Base-by-base conservation (phyloP, 37 sponge, comb jelly and placozoan species). In the Tethya wilhelma region DNA sequence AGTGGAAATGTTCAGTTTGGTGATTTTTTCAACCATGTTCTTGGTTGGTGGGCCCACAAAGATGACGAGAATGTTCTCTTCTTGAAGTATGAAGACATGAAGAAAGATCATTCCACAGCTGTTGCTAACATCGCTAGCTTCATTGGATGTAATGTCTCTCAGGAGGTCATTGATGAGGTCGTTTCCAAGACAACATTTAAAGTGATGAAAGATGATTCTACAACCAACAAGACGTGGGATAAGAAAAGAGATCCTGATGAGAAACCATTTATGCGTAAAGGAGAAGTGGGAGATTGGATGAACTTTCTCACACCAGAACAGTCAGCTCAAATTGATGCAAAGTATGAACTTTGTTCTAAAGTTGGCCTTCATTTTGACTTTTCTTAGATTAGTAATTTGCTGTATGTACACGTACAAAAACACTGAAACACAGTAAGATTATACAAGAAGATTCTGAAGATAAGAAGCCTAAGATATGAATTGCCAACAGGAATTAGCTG, bases 11-110 rank as follows among this genome's bases (percentile, higher is more conserved):
- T 82, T 28, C 53, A 41, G 65, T 88, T 60, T 53, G 89, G 89
- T 23, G 56, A 67, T 31, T 88, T 67, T 66, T 88, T 81, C 25
- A 83, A 88, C 31, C 89, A 88, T 74, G 41, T 84, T 22, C 40
- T 82, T 20, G 38, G 66, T 38, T 87, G 88, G 88, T 87, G 81
- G 77, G 33, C 32, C 20, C 77, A 80, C 76, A 60, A 53, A 68
- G 68, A 86, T 44, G 57, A 59, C 33, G 38, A 71, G 22, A 86
- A 86, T 38, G 67, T 86, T 19, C 86, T 86, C 30, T 79, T 86
- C 31, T 29, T 86, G 29, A 87, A 75, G 81, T 87, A 75, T 44
- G 88, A 87, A 69, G 88, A 87, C 62, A 80, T 87, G 88, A 74
- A 79, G 67, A 64, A 55, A 23, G 86, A 86, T 71, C 79, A 36